Conservation (phyloP, 2,888 invertebrate genomes). For the Papilio gigon region DNA sequence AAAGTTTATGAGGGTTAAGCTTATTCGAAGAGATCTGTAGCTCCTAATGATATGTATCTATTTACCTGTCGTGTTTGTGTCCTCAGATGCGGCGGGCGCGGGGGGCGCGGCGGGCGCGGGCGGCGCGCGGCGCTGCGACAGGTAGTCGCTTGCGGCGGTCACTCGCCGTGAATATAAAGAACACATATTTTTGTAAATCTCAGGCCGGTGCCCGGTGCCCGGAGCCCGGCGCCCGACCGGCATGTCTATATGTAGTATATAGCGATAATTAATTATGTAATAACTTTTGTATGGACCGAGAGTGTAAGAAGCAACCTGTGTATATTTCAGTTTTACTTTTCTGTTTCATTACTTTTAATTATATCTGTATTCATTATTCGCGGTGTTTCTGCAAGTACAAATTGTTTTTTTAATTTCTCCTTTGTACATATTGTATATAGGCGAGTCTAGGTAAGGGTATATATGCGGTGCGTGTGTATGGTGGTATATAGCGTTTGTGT, state of each 20-base stretch:
- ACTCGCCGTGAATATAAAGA: constrained; percentile 46
- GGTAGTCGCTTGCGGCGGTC: constrained; percentile 57
- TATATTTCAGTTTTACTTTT: constrained; percentile 73
- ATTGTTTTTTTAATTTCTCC: constrained; percentile 79
- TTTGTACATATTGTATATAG: constrained; percentile 82
- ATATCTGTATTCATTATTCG: constrained; percentile 49
- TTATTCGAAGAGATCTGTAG: too few relatives aligned
- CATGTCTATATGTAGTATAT: constrained; percentile 56
- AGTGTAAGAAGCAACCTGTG: constrained; percentile 54
- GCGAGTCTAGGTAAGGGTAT: constrained; percentile 71
- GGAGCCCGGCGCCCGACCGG: constrained; percentile 54
- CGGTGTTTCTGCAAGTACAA: constrained; percentile 82
- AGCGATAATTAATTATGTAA: constrained; percentile 50
- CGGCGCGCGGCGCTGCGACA: constrained; percentile 63
- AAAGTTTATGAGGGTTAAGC: too few relatives aligned
- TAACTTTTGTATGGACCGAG: constrained; percentile 59
- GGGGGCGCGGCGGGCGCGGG: constrained; percentile 46
- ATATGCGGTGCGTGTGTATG: constrained; percentile 78
- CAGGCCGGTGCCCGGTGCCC: too few relatives aligned
- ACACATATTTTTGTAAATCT: constrained; percentile 73
- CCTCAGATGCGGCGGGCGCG: constrained; percentile 59
- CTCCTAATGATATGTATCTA: too few relatives aligned
- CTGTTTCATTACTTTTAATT: constrained; percentile 52
- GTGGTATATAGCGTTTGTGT: constrained; percentile 71
- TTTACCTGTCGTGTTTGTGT: constrained; percentile 17